Conservation (phyloP, 1,140 invertebrate species). For the Drosophila saltans region DNA sequence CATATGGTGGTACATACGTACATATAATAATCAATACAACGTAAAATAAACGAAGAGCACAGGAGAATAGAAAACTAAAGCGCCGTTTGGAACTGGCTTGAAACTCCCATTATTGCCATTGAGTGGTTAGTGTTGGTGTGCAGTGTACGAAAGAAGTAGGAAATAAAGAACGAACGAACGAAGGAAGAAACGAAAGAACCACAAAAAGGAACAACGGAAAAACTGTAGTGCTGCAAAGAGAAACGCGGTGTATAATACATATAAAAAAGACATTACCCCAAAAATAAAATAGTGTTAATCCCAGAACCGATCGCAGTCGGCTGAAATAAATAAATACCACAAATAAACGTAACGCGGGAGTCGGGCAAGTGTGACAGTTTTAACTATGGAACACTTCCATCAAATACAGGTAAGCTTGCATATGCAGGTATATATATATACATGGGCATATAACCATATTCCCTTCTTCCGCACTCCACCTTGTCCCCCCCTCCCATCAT, state of each 20-base stretch:
- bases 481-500: neutral
- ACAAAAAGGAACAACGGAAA: constrained; percentile 17
- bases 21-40: constrained; percentile 69
- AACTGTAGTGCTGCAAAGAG: neutral
- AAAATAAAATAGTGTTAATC: constrained; percentile 6
- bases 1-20: constrained; percentile 35
- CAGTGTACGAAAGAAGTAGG: constrained; percentile 48
- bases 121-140: constrained; percentile 50
- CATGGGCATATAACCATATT: neutral
- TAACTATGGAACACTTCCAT: constrained; percentile 82
- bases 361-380: constrained; percentile 30
- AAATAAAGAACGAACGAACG: constrained; percentile 10
- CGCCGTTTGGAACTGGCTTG: constrained; percentile 59
- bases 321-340: neutral
- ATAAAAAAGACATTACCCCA: constrained; percentile 11
- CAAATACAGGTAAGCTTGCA: constrained; percentile 82
- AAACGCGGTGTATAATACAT: constrained; percentile 10
- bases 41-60: constrained; percentile 37
- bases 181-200: constrained; percentile 18
- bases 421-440: constrained; percentile 39
- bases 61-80: constrained; percentile 55
- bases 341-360: constrained; percentile 17
- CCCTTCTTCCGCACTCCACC: neutral
- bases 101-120: constrained; percentile 56
- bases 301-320: constrained; percentile 19